Conservation (phyloP, 2,113 vertebrate genomes). For the Pavo muticus region DNA sequence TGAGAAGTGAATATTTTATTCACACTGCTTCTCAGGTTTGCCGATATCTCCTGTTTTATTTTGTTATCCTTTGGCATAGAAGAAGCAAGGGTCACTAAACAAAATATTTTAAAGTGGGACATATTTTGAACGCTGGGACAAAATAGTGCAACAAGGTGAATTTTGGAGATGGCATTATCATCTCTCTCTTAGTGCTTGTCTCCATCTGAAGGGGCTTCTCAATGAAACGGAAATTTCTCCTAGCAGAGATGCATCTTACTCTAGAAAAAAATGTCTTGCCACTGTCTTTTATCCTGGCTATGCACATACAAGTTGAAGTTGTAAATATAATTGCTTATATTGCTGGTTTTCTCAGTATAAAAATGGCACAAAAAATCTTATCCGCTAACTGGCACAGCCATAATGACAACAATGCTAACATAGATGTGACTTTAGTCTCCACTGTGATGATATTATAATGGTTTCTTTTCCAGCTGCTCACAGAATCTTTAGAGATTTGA, state of each 20-base stretch:
- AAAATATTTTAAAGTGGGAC: neutral
- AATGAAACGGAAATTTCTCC: neutral
- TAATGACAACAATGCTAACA: neutral
- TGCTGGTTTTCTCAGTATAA: neutral
- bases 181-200: neutral
- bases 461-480: neutral
- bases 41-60: neutral
- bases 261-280: neutral
- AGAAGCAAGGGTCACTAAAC: neutral
- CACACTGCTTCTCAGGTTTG: neutral
- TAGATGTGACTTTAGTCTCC: neutral
- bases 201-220: neutral
- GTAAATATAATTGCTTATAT: neutral
- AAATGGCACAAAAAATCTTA: neutral
- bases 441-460: neutral
- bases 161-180: neutral
- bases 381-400: neutral
- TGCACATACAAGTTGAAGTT: neutral
- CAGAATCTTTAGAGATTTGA: neutral
- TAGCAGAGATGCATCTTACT: neutral
- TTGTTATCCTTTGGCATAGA: neutral
- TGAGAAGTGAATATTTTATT: neutral
- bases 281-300: neutral
- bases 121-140: neutral
- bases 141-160: neutral